A percentile compares a stretch with the other conserved stretches of the same genome.
These are phyloP conservation scores for Fregetta grallaria DNA, from an alignment of 2,113 vertebrate species.

Conservation along the genomic window DNA sequence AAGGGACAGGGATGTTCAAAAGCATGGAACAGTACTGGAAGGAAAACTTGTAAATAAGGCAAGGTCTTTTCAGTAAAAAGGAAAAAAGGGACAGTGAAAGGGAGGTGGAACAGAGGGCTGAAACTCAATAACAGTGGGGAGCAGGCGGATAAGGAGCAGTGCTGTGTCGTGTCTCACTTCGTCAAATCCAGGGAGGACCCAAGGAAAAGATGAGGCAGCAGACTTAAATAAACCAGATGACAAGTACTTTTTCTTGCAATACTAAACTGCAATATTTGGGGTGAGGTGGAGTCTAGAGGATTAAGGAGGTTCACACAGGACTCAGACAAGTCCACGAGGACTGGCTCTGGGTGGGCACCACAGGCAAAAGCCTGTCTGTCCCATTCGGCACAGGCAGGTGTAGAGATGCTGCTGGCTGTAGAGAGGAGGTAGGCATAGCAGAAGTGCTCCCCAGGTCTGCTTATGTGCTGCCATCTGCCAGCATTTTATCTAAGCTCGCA, in stretches of 20 bases:
- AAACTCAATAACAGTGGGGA: background rate
- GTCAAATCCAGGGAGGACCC: background rate
- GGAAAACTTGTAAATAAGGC: background rate
- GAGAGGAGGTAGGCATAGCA: background rate
- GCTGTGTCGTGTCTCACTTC: background rate
- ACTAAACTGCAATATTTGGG: background rate
- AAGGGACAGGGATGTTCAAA: background rate
- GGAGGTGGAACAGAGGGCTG: background rate
- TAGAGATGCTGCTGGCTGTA: background rate
- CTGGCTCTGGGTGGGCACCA: background rate
- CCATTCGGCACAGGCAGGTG: background rate
- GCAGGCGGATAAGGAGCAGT: background rate
- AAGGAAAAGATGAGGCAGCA: background rate
- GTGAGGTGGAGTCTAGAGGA: background rate
- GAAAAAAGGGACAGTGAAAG: background rate
- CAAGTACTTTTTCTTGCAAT: background rate
- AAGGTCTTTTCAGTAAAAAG: background rate
- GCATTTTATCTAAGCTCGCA: fast-evolving
- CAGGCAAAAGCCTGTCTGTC: background rate
- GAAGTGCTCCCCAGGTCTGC: background rate
- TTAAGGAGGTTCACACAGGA: background rate
- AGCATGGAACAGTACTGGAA: background rate
- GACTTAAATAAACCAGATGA: background rate
- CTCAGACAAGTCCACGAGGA: background rate
- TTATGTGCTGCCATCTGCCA: background rate